A percentile compares a stretch with the other conserved stretches of the same genome.
These are phyloP conservation scores for Teleogryllus occipitalis DNA, from an alignment of 1,140 invertebrate genomes.

Conservation along the genomic window DNA sequence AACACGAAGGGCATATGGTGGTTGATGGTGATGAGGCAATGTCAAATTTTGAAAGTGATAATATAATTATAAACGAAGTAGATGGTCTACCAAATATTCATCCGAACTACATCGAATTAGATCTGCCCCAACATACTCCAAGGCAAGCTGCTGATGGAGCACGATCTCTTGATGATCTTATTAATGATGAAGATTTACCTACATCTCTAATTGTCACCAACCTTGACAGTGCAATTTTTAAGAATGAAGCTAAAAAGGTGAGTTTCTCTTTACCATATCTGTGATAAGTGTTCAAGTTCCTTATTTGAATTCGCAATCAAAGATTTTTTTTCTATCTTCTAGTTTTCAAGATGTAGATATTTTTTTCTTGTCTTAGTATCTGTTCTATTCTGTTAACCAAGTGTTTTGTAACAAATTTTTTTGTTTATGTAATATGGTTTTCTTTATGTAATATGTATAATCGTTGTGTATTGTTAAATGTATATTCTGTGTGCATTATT, in stretches of 20 bases:
- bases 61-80: constrained; percentile 48
- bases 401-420: no score
- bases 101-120: constrained; percentile 49
- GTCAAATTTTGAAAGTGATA: constrained; percentile 21
- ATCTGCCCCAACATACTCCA: constrained; percentile 37
- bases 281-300: constrained; percentile 5
- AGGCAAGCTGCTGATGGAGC: constrained; percentile 33
- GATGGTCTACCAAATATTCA: constrained; percentile 75
- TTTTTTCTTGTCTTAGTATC: not conserved
- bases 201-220: constrained; percentile 86
- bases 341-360: not conserved
- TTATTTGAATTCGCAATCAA: not conserved
- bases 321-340: not conserved
- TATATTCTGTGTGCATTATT: no score
- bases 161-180: constrained; percentile 48
- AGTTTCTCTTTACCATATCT: constrained; percentile 9
- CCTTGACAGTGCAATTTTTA: constrained; percentile 70
- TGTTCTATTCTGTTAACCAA: not conserved
- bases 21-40: constrained; percentile 25
- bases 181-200: constrained; percentile 69
- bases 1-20: constrained; percentile 26
- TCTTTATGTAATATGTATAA: no score
- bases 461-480: no score
- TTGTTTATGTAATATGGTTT: no score
- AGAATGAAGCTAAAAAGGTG: constrained; percentile 43